Base-by-base conservation (phyloP, 2,888 invertebrate species). In the Cerastoderma edule region DNA sequence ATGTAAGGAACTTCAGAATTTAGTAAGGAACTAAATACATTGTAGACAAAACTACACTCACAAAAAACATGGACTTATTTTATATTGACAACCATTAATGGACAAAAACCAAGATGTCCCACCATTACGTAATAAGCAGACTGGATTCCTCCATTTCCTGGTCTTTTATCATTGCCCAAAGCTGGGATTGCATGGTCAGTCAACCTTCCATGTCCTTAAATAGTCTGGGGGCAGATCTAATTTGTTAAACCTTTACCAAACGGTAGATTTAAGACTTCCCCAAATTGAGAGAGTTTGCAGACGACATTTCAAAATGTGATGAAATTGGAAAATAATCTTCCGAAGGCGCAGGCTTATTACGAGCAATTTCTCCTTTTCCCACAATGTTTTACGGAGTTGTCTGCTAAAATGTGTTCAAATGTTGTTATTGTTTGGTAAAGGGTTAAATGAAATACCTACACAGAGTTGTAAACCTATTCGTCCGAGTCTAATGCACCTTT, bases 201-300 rank as follows among this genome's bases (percentile, higher is more conserved):
- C 60, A 60, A 60, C 32, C 60, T 22, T 24, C 35, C 60, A 60
- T 60, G 60, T 22, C 39, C 60, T 60, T 13, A 22, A 60, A 39
- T 44, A 60, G 35, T n/a, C 33, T 32, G 32, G 22, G 57, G 57
- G n/a, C n/a, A 57, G 32, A 57, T 57, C 57, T 57, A 57, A 57
- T 57, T 57, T 57, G 57, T 57, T 57, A 10, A 5, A n/a, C 22
- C 50, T 50, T 50, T 5, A 19, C 50, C 50, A 22, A 19, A 50
- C n/a, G n/a, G 10, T 13, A 50, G 22, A 50, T 16, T 6, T n/a
- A 22, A 50, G 22, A 50, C 6, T 50, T 16, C 50, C 16, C n/a
- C n/a, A n/a, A n/a, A n/a, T n/a, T n/a, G n/a, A n/a, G n/a, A n/a
- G n/a, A n/a, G n/a, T n/a, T n/a, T n/a, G n/a, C n/a, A n/a, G n/a